Evolutionary conservation across 2,797 vertebrate genomes (phyloP).

Genomic region (Pipistrellus pygmaeus): DNA sequence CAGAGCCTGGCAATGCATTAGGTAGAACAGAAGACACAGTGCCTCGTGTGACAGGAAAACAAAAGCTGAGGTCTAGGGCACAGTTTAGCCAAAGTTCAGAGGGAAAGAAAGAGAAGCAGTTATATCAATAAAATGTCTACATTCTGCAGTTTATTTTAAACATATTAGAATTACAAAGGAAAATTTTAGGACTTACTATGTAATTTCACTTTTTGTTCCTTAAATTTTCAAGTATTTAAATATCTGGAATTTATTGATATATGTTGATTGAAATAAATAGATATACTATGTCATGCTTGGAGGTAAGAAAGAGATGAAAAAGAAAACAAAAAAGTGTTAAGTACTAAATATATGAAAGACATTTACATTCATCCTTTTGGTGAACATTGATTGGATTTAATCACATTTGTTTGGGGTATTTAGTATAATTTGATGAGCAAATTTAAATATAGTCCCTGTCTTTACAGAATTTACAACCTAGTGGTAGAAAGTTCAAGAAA

Average conservation of each 20-base stretch:
- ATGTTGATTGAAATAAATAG: conserved; percentile 18
- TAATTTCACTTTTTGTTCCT: conserved; percentile 37
- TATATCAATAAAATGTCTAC: background rate
- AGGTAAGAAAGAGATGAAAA: background rate
- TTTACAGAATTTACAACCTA: background rate
- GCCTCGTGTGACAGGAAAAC: background rate
- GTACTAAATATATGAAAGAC: background rate
- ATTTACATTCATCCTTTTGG: background rate
- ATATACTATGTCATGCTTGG: background rate
- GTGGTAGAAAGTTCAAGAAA: background rate
- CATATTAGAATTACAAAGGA: background rate
- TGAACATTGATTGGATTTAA: background rate
- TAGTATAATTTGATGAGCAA: background rate
- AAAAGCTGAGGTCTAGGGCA: background rate
- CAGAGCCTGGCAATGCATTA: background rate
- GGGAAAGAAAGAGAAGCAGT: background rate
- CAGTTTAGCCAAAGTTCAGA: background rate
- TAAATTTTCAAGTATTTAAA: background rate
- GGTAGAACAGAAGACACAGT: background rate
- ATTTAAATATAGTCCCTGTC: background rate
- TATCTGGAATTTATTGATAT: background rate
- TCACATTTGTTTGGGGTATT: background rate
- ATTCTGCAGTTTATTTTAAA: background rate
- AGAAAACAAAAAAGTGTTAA: background rate
- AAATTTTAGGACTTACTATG: background rate